Conservation (phyloP, 2,113 vertebrate species). For the Austrofundulus limnaeus region DNA sequence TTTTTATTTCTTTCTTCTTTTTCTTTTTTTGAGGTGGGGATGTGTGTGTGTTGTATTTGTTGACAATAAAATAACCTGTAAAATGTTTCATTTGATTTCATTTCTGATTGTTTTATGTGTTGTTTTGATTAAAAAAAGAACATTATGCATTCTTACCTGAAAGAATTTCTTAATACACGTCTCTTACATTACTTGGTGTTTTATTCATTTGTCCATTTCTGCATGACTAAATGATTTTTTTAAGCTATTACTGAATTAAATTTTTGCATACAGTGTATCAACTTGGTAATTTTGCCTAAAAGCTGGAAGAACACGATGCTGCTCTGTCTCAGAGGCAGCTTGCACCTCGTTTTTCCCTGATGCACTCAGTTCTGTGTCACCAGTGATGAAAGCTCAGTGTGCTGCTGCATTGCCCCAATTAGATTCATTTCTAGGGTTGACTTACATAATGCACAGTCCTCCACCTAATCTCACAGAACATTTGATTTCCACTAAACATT, state of each 20-base stretch:
- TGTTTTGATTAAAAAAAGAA: slow-evolving; percentile 9
- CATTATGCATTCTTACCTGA: too few relatives aligned
- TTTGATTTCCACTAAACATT: slow-evolving; percentile 20
- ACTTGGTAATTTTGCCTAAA: slow-evolving; percentile 5
- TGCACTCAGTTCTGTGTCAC: slow-evolving; percentile 47
- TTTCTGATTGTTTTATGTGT: slow-evolving; percentile 4
- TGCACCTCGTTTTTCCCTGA: slow-evolving; percentile 45
- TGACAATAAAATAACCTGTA: slow-evolving; percentile 42
- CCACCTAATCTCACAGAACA: slow-evolving; percentile 25
- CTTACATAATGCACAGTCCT: slow-evolving; percentile 62
- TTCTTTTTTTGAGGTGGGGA: slow-evolving; percentile 8
- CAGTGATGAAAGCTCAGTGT: slow-evolving; percentile 50
- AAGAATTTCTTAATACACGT: too few relatives aligned
- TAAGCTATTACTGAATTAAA: neutral
- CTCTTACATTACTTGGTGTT: neutral
- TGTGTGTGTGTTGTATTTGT: slow-evolving; percentile 19
- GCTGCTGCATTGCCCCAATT: slow-evolving; percentile 66
- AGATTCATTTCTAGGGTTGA: slow-evolving; percentile 46
- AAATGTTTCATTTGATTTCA: slow-evolving; percentile 36
- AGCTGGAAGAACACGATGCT: slow-evolving; percentile 43
- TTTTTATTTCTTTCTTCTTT: slow-evolving; percentile 4
- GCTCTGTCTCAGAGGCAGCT: slow-evolving; percentile 43
- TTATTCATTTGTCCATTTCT: too few relatives aligned
- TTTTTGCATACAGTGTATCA: too few relatives aligned
- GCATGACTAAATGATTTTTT: too few relatives aligned